Conservation (phyloP, 2,113 vertebrate genomes). For the Entelurus aequoreus region DNA sequence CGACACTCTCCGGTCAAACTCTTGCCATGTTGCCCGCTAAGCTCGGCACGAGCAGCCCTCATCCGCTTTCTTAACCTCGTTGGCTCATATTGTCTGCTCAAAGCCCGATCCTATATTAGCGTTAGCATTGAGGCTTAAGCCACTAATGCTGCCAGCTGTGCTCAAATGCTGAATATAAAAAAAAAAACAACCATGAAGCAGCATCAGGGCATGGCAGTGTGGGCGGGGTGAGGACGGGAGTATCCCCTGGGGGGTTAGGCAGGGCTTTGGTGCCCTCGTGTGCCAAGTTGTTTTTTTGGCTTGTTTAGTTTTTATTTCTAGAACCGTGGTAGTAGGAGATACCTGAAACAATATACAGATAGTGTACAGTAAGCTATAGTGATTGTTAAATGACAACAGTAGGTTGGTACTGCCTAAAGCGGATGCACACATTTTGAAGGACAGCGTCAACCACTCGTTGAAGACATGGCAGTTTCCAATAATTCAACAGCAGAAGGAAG, state of each 20-base stretch:
- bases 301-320: not conserved
- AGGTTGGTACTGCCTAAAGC: no score
- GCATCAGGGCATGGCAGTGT: slow-evolving; percentile 27
- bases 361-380: not conserved
- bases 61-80: slow-evolving; percentile 20
- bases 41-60: slow-evolving; percentile 21
- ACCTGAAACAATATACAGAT: not conserved
- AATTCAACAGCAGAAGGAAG: no score
- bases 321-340: not conserved
- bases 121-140: slow-evolving; percentile 61
- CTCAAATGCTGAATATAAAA: slow-evolving; percentile 23
- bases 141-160: slow-evolving; percentile 66
- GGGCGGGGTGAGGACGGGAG: slow-evolving; percentile 26
- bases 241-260: slow-evolving; percentile 51
- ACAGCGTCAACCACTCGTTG: no score
- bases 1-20: slow-evolving; percentile 31
- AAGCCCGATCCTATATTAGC: slow-evolving; percentile 53
- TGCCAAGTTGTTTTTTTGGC: slow-evolving; percentile 46
- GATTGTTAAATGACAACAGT: not conserved
- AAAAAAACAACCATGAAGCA: slow-evolving; percentile 26
- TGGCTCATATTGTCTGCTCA: slow-evolving; percentile 46
- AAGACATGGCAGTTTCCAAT: no score
- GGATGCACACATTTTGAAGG: no score
- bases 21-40: slow-evolving; percentile 40
- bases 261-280: slow-evolving; percentile 69